Evolutionary conservation across 1,140 invertebrate genomes (phyloP).

Genomic region (Drosophila melanogaster): Release_6_plus_ISO1_MT NT_033777.3:29398501-29399000

Average conservation of each 20-base stretch:
- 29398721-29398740: conserved; percentile 21
- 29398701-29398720: conserved; percentile 40
- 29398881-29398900: conserved; percentile 75
- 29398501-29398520: conserved; percentile 65
- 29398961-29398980: conserved; percentile 26
- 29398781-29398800: conserved; percentile 68
- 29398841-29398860: conserved; percentile 6
- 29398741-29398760: conserved; percentile 68
- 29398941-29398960: conserved; percentile 68
- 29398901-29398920: conserved; percentile 69
- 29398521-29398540: conserved; percentile 76
- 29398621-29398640: not conserved
- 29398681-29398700: conserved; percentile 10
- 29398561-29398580: conserved; percentile 27
- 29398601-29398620: conserved; percentile 76
- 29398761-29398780: conserved; percentile 68
- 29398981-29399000: not conserved
- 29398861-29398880: conserved; percentile 26
- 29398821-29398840: conserved; percentile 28
- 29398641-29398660: conserved; percentile 48
- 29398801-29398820: conserved; percentile 47
- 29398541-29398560: conserved; percentile 31
- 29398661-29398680: conserved; percentile 39
- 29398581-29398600: conserved; percentile 51
- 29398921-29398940: conserved; percentile 79